Conservation (phyloP, 1,140 invertebrate genomes). For the Cylas formicarius region DNA sequence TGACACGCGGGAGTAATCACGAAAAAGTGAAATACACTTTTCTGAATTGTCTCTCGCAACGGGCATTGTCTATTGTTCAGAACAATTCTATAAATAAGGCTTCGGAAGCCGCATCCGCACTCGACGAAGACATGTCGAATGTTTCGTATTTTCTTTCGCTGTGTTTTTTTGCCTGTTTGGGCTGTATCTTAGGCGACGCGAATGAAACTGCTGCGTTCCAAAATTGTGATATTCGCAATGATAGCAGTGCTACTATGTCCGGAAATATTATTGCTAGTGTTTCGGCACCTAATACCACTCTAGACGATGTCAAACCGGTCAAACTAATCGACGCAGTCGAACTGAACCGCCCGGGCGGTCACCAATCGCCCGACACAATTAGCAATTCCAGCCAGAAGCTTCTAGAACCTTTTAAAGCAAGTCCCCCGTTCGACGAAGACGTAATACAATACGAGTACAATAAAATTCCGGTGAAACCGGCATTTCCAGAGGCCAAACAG, state of each 20-base stretch:
- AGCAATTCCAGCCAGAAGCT: neutral
- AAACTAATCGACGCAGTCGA: neutral
- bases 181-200: no score
- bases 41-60: no score
- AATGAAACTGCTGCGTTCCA: conserved; percentile 15
- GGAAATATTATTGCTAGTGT: conserved; percentile 17
- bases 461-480: conserved; percentile 32
- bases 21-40: no score
- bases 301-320: neutral
- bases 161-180: no score
- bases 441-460: conserved; percentile 32
- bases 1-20: no score
- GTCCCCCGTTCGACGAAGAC: conserved; percentile 23
- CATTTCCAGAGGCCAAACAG: conserved; percentile 20
- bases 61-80: no score
- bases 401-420: conserved; percentile 29
- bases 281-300: conserved; percentile 10
- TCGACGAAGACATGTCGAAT: no score
- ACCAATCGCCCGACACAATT: no score
- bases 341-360: conserved; percentile 6
- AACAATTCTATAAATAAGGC: no score
- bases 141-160: no score
- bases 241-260: conserved; percentile 11
- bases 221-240: conserved; percentile 12
- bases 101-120: no score